These are phyloP conservation scores for Triops longicaudatus DNA, from an alignment of 1,140 invertebrate genomes.

Conservation along the genomic window DNA sequence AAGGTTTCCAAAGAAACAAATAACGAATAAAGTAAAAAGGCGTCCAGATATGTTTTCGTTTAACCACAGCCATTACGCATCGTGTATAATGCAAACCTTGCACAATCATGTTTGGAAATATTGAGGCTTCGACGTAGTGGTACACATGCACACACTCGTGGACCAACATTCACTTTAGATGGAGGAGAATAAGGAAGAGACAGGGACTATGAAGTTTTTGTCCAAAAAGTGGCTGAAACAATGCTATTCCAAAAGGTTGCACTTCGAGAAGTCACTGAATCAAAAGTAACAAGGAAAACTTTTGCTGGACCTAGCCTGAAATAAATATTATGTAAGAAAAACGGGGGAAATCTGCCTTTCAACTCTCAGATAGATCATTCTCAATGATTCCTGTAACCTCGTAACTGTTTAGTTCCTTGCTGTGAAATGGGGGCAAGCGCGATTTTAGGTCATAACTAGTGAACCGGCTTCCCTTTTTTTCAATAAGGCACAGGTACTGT, in stretches of 20 bases:
- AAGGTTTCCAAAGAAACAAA: slow-evolving; percentile 15
- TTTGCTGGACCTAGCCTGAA: background rate
- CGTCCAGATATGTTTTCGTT: background rate
- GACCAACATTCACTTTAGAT: slow-evolving; percentile 15
- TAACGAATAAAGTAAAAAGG: background rate
- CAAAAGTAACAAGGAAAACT: background rate
- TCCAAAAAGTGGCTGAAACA: background rate
- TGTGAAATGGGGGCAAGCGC: background rate
- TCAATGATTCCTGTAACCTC: slow-evolving; percentile 1
- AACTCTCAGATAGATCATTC: background rate
- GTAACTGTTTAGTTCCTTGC: background rate
- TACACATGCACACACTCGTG: background rate
- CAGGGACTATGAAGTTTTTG: background rate
- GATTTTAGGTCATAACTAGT: background rate
- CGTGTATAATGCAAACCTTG: slow-evolving; percentile 4
- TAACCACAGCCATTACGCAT: slow-evolving; percentile 14
- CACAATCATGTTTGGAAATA: slow-evolving; percentile 14
- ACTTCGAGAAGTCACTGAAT: background rate
- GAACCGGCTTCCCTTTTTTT: background rate
- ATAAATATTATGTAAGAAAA: background rate
- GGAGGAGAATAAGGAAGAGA: slow-evolving; percentile 8
- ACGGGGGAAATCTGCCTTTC: background rate
- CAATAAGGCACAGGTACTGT: background rate
- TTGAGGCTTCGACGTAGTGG: slow-evolving; percentile 13
- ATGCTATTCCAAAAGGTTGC: background rate